Evolutionary conservation across 2,888 invertebrate genomes (phyloP), one percentile per base, ranked within the genome.

Genomic region (Cryptophagus acutangulus): DNA sequence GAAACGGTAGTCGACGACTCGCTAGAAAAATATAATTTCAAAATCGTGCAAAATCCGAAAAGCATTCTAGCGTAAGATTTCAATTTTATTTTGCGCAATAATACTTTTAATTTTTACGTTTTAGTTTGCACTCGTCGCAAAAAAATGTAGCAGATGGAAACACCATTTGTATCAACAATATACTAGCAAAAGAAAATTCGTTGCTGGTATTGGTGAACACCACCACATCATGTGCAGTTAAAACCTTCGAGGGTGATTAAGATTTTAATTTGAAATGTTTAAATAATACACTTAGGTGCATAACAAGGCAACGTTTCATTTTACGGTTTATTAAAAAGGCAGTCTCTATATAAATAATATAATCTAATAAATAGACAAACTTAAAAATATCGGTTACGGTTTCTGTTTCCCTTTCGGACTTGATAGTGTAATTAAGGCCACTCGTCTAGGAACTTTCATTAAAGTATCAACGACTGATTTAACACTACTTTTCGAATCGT

Each of bases 391-490:
- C n/a, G n/a, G n/a, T 10, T 15, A 14, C 15, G 24, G 36, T 46
- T 41, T 36, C 81, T 84, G 55, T 31, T 74, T 74, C 44, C 77
- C 78, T 65, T 85, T 87, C 31, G 87, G 87, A 58, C 87, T 87
- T 2, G 87, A 84, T 24, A 88, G 67, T 1, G 87, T 87, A 15
- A 84, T 84, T 40, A 88, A 76, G 47, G 78, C 76, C 2, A 87
- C 83, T 47, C 87, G 68, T 12, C 86, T 65, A 2, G 54, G 54
- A 5, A 44, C 45, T 43, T 53, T 57, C 14, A 46, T 39, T 9
- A 26, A 3, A 40, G 20, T 36, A 20, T 37, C 36, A 34, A 33
- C 16, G 6, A 17, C 24, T 17, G 10, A 17, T n/a, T 6, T 2
- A 10, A 8, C 17, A 17, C n/a, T 10, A 9, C 14, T 12, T 2